A percentile compares a stretch with the other conserved stretches of the same genome.
These are phyloP conservation scores for Psittacara wagleri DNA, from an alignment of 2,113 vertebrate species.

Conservation along the genomic window DNA sequence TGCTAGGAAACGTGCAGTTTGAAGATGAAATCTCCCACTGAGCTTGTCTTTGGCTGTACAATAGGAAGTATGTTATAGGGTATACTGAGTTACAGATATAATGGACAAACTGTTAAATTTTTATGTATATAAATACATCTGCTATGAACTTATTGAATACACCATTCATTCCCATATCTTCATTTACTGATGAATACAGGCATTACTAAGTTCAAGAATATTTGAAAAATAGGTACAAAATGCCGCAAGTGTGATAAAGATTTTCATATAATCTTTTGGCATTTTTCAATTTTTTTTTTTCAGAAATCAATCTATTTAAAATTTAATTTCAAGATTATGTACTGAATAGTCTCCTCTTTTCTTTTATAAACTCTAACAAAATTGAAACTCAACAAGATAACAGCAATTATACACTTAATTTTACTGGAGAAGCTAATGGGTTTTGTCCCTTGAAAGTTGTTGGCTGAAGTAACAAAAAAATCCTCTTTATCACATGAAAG, in stretches of 20 bases:
- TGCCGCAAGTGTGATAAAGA: neutral
- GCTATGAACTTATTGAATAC: neutral
- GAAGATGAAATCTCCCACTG: conserved; percentile 73
- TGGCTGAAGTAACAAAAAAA: neutral
- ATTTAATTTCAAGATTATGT: neutral
- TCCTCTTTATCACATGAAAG: neutral
- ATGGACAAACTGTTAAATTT: conserved; percentile 41
- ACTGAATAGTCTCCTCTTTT: neutral
- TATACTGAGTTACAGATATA: conserved; percentile 29
- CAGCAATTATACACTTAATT: neutral
- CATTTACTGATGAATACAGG: neutral
- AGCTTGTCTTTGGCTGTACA: conserved; percentile 66
- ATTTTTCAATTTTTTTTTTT: neutral
- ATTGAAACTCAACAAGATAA: neutral
- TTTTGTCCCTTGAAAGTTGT: neutral
- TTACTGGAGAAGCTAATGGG: neutral
- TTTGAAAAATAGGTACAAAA: neutral
- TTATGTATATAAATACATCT: conserved; percentile 3
- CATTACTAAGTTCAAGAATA: neutral
- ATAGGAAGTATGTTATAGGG: conserved; percentile 40
- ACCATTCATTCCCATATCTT: neutral
- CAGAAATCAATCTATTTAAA: neutral
- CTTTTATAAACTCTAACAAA: neutral
- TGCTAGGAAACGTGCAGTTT: conserved; percentile 85
- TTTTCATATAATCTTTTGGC: neutral